These are phyloP conservation scores for Okapia johnstoni DNA, from an alignment of 2,113 vertebrate genomes.

Conservation along the genomic window DNA sequence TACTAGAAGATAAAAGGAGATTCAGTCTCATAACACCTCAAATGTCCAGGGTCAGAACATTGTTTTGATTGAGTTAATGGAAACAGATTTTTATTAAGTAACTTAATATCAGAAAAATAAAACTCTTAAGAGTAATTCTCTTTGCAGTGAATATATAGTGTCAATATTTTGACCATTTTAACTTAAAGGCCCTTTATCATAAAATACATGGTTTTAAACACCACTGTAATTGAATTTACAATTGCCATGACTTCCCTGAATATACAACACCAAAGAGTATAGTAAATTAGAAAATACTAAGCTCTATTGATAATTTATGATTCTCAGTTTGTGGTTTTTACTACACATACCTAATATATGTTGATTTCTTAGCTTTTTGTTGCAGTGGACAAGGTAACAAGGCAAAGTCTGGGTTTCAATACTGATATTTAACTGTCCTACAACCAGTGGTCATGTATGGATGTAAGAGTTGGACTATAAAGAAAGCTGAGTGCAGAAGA, in stretches of 20 bases:
- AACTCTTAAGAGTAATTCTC: slow-evolving; percentile 84
- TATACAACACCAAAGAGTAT: slow-evolving; percentile 93
- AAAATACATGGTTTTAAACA: slow-evolving; percentile 94
- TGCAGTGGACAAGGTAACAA: slow-evolving; percentile 85
- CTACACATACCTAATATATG: slow-evolving; percentile 82
- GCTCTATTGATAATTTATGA: slow-evolving; percentile 84
- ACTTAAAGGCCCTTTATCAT: slow-evolving; percentile 97
- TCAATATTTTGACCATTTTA: slow-evolving; percentile 97
- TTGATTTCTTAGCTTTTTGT: slow-evolving; percentile 87
- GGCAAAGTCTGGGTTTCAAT: slow-evolving; percentile 84
- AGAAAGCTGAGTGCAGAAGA: too few relatives aligned
- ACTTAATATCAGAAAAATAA: neutral
- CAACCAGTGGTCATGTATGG: slow-evolving; percentile 73
- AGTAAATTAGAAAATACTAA: slow-evolving; percentile 95
- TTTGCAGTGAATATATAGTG: slow-evolving; percentile 99
- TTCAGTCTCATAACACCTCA: neutral
- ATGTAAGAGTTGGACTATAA: too few relatives aligned
- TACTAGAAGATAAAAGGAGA: neutral
- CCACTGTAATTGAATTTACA: slow-evolving; percentile 91
- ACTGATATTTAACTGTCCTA: slow-evolving; percentile 87
- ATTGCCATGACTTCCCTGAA: slow-evolving; percentile 91
- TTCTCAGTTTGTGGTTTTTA: slow-evolving; percentile 87
- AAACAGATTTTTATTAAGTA: neutral
- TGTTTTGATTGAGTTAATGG: neutral
- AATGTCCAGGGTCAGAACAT: neutral